phyloP scores from a whole-genome alignment of 2,888 invertebrate species.

The Isoperla grammatica region DNA sequence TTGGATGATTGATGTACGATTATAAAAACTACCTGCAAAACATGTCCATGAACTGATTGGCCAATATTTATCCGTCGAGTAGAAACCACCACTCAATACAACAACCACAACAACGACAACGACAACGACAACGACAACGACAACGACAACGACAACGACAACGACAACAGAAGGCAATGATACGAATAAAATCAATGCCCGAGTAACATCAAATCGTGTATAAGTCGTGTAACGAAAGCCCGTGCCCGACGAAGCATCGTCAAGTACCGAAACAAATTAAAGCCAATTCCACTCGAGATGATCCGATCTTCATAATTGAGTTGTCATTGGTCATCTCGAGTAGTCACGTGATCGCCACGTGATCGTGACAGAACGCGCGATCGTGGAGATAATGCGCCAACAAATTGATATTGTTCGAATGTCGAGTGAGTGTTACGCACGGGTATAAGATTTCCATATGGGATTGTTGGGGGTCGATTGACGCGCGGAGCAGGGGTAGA shows the following conservation, averaged over 20 bases:
- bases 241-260: background rate
- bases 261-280: slow-evolving; percentile 3
- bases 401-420: background rate
- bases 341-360: slow-evolving; percentile 1
- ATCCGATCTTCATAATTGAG: background rate
- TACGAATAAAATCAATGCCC: too few species aligned
- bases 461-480: slow-evolving; percentile 1
- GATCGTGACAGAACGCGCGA: background rate
- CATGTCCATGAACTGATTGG: too few species aligned
- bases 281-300: slow-evolving; percentile 6
- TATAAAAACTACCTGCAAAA: too few species aligned
- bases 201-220: too few species aligned
- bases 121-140: too few species aligned
- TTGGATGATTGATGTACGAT: too few species aligned
- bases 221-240: too few species aligned
- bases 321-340: background rate
- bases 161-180: too few species aligned
- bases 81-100: too few species aligned
- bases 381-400: background rate
- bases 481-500: background rate
- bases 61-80: too few species aligned
- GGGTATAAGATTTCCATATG: slow-evolving; percentile 4
- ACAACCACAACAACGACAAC: too few species aligned
- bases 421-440: background rate
- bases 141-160: too few species aligned